Evolutionary conservation across 2,797 vertebrate genomes (phyloP).

Genomic region (Microhierax caerulescens): DNA sequence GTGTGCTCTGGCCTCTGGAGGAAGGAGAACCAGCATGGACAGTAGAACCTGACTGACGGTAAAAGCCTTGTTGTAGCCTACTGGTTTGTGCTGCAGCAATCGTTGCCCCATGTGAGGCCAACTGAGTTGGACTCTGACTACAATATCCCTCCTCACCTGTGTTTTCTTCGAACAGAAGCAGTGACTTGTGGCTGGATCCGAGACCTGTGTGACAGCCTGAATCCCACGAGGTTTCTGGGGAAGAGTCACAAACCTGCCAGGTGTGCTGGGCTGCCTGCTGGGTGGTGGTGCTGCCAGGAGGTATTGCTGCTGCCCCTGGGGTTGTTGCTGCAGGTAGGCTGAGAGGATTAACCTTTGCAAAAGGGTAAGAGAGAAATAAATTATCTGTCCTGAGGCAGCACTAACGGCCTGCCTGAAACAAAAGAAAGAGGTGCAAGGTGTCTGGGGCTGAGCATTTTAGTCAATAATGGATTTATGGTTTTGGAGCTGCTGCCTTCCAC

Average conservation of each 20-base stretch:
- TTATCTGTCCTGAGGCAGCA: background rate
- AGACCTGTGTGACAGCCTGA: background rate
- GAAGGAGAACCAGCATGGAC: too few relatives aligned
- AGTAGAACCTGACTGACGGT: too few relatives aligned
- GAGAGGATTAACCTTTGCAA: background rate
- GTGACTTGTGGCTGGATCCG: background rate
- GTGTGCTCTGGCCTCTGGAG: too few relatives aligned
- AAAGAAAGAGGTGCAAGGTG: background rate
- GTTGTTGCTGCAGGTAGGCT: background rate
- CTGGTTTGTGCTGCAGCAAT: too few relatives aligned
- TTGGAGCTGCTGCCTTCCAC: background rate
- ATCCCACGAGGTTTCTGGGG: background rate
- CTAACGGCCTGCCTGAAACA: background rate
- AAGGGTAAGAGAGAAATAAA: background rate
- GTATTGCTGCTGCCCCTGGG: fast-evolving
- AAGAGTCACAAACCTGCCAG: background rate
- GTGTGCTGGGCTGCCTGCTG: background rate
- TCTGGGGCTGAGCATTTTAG: background rate
- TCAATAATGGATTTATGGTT: background rate
- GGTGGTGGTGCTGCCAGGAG: background rate
- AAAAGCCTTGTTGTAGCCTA: too few relatives aligned
- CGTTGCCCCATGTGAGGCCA: too few relatives aligned
- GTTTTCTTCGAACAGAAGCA: background rate
- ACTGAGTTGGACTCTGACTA: too few relatives aligned
- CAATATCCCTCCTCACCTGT: too few relatives aligned